Evolutionary conservation across 2,888 invertebrate genomes (phyloP).

Genomic region (Galerucella pusilla): DNA sequence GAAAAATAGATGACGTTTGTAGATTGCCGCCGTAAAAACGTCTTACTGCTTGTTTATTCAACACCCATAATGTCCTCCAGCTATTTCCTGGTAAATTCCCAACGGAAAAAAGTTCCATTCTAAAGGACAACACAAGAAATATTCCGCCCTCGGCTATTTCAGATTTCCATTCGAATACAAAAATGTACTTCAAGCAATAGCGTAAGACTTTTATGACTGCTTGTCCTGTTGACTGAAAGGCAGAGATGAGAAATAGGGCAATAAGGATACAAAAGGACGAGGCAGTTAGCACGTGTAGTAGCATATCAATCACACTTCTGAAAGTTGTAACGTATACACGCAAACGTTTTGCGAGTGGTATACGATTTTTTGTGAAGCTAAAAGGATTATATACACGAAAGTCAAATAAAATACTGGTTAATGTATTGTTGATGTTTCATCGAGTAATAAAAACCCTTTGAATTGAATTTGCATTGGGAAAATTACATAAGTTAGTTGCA

Average conservation of each 20-base stretch:
- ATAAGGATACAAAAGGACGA: conserved; percentile 56
- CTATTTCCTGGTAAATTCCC: conserved; percentile 15
- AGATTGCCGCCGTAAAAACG: not conserved
- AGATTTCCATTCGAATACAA: conserved; percentile 26
- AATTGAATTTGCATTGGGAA: no score
- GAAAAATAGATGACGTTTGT: not conserved
- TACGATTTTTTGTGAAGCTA: not conserved
- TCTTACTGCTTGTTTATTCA: conserved; percentile 2
- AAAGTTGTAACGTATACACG: conserved; percentile 37
- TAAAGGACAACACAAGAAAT: conserved; percentile 16
- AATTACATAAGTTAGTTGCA: no score
- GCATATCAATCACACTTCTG: conserved; percentile 54
- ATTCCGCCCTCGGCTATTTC: conserved; percentile 9
- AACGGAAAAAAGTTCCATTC: conserved; percentile 11
- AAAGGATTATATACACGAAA: not conserved
- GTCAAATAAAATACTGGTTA: not conserved
- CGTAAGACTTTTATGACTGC: conserved; percentile 33
- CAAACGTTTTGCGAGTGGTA: conserved; percentile 10
- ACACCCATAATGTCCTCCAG: not conserved
- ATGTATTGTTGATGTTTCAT: no score
- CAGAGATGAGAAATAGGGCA: conserved; percentile 56
- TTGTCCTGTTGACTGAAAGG: conserved; percentile 38
- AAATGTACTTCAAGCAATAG: conserved; percentile 30
- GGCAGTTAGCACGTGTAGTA: conserved; percentile 58
- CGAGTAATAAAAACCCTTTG: no score